Base-by-base conservation (phyloP, 2,888 invertebrate species). In the Stenichneumon culpator region DNA sequence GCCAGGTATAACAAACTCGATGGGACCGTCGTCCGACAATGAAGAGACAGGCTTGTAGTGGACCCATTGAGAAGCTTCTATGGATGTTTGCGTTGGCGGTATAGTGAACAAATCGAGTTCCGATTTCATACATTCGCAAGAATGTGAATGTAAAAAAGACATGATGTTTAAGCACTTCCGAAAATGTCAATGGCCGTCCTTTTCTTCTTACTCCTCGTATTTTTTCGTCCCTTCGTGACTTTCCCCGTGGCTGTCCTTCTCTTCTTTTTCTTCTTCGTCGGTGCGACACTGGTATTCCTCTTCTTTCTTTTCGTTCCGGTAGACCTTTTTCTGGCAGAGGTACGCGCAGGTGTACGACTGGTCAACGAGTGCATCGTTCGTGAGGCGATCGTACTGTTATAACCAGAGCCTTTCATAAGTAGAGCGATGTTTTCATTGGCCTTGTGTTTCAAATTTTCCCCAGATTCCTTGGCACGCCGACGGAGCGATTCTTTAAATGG, bases 1-100 rank as follows among this genome's bases (percentile, higher is more conserved):
- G 0, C 86, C 57, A 67, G 89, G 88, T 89, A 78, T 54, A 22
- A n/a, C n/a, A n/a, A n/a, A n/a, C n/a, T n/a, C n/a, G n/a, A n/a
- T n/a, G n/a, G n/a, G n/a, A n/a, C n/a, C n/a, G n/a, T n/a, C n/a
- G n/a, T n/a, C n/a, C n/a, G n/a, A n/a, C n/a, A n/a, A n/a, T n/a
- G n/a, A n/a, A n/a, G n/a, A n/a, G n/a, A n/a, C n/a, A n/a, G n/a
- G n/a, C n/a, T n/a, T n/a, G n/a, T n/a, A n/a, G n/a, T n/a, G n/a
- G n/a, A n/a, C n/a, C n/a, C n/a, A n/a, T n/a, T n/a, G n/a, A n/a
- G n/a, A n/a, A n/a, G n/a, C n/a, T n/a, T n/a, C n/a, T n/a, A n/a
- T n/a, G n/a, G n/a, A n/a, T n/a, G n/a, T n/a, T n/a, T n/a, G n/a
- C n/a, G n/a, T n/a, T n/a, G n/a, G n/a, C n/a, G n/a, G n/a, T n/a